phyloP scores from a whole-genome alignment of 2,888 invertebrate genomes.

The Lypha dubia region DNA sequence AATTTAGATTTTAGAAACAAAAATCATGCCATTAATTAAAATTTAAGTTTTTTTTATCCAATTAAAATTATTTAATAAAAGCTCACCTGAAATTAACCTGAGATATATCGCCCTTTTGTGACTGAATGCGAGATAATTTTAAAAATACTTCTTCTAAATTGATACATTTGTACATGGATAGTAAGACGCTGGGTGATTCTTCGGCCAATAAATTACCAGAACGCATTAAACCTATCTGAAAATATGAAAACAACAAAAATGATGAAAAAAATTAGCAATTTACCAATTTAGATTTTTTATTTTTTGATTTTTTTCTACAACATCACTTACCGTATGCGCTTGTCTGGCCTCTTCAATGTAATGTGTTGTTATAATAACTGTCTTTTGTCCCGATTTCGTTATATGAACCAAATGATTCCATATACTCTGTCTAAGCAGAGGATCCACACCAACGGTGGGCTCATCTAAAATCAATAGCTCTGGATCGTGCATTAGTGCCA shows the following conservation, averaged over 20 bases:
- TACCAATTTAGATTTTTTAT: neutral
- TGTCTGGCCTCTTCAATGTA: slow-evolving; percentile 97
- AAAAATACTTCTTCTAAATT: slow-evolving; percentile 96
- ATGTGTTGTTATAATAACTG: slow-evolving; percentile 96
- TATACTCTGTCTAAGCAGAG: slow-evolving; percentile 94
- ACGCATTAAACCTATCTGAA: slow-evolving; percentile 96
- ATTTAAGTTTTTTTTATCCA: slow-evolving; percentile 34
- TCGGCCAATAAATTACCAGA: slow-evolving; percentile 95
- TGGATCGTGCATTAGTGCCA: slow-evolving; percentile 96
- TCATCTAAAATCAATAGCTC: slow-evolving; percentile 95
- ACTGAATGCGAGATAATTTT: slow-evolving; percentile 92
- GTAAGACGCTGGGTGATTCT: slow-evolving; percentile 92
- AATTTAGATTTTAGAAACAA: slow-evolving; percentile 14
- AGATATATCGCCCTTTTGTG: slow-evolving; percentile 85
- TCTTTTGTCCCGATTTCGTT: slow-evolving; percentile 94
- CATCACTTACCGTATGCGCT: slow-evolving; percentile 92
- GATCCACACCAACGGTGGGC: slow-evolving; percentile 97
- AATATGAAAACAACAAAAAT: too few relatives aligned
- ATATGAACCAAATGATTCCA: slow-evolving; percentile 97
- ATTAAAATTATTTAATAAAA: slow-evolving; percentile 1
- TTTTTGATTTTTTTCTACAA: neutral
- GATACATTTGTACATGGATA: slow-evolving; percentile 92
- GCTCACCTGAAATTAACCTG: slow-evolving; percentile 83
- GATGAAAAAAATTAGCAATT: neutral
- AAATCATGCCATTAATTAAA: slow-evolving; percentile 43